A percentile compares a stretch with the other conserved stretches of the same genome.
Evolutionary conservation across 2,888 invertebrate species (phyloP).

Genomic region (Eristalinus sepulchralis): DNA sequence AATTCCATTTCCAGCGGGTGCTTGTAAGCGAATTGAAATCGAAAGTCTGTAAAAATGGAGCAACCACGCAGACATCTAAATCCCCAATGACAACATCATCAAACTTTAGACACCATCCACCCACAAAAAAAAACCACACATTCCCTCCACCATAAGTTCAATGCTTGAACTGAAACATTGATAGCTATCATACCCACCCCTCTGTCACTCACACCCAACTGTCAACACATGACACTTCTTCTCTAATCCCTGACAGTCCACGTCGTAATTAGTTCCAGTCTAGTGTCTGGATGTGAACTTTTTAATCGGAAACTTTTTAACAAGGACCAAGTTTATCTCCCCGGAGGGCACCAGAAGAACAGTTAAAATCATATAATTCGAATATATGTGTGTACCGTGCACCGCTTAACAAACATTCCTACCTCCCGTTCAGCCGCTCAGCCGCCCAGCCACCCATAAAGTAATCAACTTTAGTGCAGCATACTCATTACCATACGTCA

Average conservation of each 20-base stretch:
- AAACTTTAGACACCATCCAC: neutral
- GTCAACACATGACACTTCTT: neutral
- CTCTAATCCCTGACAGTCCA: neutral
- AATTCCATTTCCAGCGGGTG: too few species aligned
- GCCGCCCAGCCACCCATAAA: slow-evolving; percentile 10
- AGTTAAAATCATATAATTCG: neutral
- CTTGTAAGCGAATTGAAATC: too few species aligned
- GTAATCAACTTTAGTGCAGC: slow-evolving; percentile 51
- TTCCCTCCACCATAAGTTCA: neutral
- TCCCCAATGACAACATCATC: neutral
- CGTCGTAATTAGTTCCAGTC: neutral
- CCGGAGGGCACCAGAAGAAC: neutral
- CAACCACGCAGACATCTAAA: neutral
- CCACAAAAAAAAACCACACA: neutral
- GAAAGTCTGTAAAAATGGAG: too few species aligned
- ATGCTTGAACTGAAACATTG: neutral
- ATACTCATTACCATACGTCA: slow-evolving; percentile 62
- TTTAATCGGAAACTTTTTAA: slow-evolving; percentile 27
- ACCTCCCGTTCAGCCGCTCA: neutral
- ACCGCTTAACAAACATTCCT: neutral
- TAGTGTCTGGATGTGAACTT: neutral
- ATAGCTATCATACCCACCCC: neutral
- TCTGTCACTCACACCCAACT: neutral
- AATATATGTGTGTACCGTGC: neutral
- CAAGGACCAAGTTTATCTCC: slow-evolving; percentile 47